These are phyloP conservation scores for Eurois occulta DNA, from an alignment of 2,888 invertebrate genomes.

Conservation along the genomic window DNA sequence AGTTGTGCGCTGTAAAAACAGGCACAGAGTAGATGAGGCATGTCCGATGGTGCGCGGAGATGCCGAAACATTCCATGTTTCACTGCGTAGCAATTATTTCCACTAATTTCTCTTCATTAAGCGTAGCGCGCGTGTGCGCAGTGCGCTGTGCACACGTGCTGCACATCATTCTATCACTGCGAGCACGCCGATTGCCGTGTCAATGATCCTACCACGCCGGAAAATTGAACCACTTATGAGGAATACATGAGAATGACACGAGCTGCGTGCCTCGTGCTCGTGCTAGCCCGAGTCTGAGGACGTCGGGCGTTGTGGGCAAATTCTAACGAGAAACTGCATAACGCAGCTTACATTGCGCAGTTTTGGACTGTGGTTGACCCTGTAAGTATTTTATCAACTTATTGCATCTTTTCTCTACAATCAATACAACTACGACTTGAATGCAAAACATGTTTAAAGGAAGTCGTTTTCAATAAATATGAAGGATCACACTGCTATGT, in stretches of 20 bases:
- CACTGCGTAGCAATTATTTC: slow-evolving; percentile 60
- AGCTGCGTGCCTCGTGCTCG: background rate
- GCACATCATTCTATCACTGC: slow-evolving; percentile 30
- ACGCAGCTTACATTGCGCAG: slow-evolving; percentile 2
- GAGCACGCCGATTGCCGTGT: slow-evolving; percentile 43
- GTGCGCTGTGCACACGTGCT: slow-evolving; percentile 56
- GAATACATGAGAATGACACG: slow-evolving; percentile 3
- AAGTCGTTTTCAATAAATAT: background rate
- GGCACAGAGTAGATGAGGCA: slow-evolving; percentile 9
- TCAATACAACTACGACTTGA: slow-evolving; percentile 3
- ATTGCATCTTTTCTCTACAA: background rate
- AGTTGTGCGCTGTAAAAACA: slow-evolving; percentile 29
- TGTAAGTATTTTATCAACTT: background rate
- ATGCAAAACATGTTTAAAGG: slow-evolving; percentile 3
- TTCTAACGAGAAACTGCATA: background rate
- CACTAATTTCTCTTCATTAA: slow-evolving; percentile 72
- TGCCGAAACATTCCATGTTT: slow-evolving; percentile 60
- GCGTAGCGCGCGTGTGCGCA: slow-evolving; percentile 43
- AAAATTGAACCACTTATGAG: slow-evolving; percentile 31
- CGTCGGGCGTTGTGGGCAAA: background rate
- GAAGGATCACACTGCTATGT: background rate
- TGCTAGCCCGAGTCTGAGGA: background rate
- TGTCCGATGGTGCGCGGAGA: slow-evolving; percentile 57
- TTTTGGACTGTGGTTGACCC: background rate
- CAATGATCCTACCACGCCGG: slow-evolving; percentile 54